Base-by-base conservation (phyloP, 2,797 vertebrate species). In the Gallinago nigripennis region DNA sequence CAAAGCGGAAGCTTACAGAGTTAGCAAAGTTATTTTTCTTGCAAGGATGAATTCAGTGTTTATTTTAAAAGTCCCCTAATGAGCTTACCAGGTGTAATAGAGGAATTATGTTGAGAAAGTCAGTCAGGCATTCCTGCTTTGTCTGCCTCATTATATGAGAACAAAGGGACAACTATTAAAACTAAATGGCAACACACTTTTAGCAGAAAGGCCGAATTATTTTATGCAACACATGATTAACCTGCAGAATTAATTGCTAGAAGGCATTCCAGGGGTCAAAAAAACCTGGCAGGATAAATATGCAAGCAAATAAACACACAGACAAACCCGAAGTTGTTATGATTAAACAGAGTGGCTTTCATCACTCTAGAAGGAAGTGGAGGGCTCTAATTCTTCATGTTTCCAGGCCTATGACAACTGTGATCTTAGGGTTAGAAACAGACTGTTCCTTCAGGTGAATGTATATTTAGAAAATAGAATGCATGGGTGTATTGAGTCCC, bases 211-310 rank as follows among this genome's bases (percentile, higher is more conserved):
- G 37, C 82, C 91, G 63, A 80, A 85, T 96, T 95, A 86, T 94
- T 94, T 94, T 84, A 80, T 48, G 65, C 21, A 48, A 82, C 53
- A 86, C 37, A 66, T 93, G 48, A 88, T 90, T 92, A 94, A 92
- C 88, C 82, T 90, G 80, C 31, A 82, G 70, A 92, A 94, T 91
- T 94, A 96, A 94, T 92, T 94, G 75, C 73, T 79, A 77, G 63
- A 87, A 88, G 63, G 56, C 41, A 80, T 91, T 91, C 35, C 56
- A 84, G 41, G 35, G 58, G 41, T 86, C 56, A 94, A 84, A 73
- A 82, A 73, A 63, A 3, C 23, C 25, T 77, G 37, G 4, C 77
- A 88, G 70, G 18, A 68, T 86, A 86, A 95, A 88, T 57, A 79
- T 84, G 23, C 37, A 82, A 70, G 41, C 45, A 82, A 82, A 80